Evolutionary conservation across 2,797 vertebrate species (phyloP), one percentile per base, ranked within the genome.

Genomic region (Tamandua tetradactyla): DNA sequence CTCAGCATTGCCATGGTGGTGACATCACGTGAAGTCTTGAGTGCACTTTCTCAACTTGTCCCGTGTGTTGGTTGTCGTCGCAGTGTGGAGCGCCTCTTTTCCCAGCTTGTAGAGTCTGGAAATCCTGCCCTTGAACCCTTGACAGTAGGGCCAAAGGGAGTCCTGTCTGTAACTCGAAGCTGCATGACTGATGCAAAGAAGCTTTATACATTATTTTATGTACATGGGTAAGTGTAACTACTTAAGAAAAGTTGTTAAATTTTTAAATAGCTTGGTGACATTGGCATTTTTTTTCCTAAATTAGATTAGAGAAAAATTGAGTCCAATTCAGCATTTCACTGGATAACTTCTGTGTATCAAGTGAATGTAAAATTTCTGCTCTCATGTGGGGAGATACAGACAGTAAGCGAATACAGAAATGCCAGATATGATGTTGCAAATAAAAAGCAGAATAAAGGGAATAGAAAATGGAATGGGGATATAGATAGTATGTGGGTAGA

Each of bases 51-150:
- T 97, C 99, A 99, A 98, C 98, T 99, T 94, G 99, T 99, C 94
- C 99, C 99, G 0, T 99, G 99, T 7, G 99, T 99, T 79, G 99
- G 99, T 96, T 99, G 99, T 97, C 98, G 99, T 75, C 99, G 99
- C 72, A 99, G 99, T 13, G 99, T 99, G 97, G 99, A 99, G 88
- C 99, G 99, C 69, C 99, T 99, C 40, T 99, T 99, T 97, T 99
- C 99, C 2, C 99, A 99, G 98, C 98, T 99, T 30, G 99, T 99
- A 84, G 99, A 99, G 96, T 99, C 99, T 0, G 99, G 99, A 72
- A 99, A 99, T 93, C 99, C 99, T 2, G 99, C 99, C 0, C 98
- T 99, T 78, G 99, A 99, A 97, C 99, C 99, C 35, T 99, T 99
- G 59, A 99, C 99, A 1, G 98, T 99, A 95, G 99, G 99, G 93